Base-by-base conservation (phyloP, 2,888 invertebrate genomes). In the Heliconius cydno region DNA sequence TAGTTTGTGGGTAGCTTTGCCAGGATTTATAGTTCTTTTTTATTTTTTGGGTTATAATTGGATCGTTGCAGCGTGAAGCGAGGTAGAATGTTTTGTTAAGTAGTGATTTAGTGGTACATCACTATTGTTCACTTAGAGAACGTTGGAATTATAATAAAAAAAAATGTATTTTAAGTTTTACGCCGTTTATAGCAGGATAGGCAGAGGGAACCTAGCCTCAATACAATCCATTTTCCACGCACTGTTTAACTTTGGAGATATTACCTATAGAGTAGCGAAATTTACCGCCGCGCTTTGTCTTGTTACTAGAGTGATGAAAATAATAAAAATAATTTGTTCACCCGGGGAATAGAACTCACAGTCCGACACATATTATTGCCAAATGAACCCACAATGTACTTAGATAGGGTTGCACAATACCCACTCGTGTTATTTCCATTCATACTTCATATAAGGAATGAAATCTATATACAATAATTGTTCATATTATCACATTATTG, bases 401-500 rank as follows among this genome's bases (percentile, higher is more conserved):
- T 38, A 38, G 2, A 0, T 41, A 41, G 41, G 2, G 12, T 41
- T 41, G 22, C 52, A 52, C 52, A 52, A 7, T 3, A 2, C 41
- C 25, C n/a, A 22, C 12, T 70, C 2, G 2, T 9, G 15, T 46
- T 25, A 34, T 19, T 41, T 70, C 19, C 70, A 41, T 70, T 70
- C 41, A 70, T 41, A 41, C 46, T 25, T 25, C 41, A 25, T 46
- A 41, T 70, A 25, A 41, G n/a, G n/a, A 70, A 70, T 70, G 41
- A 46, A n/a, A 12, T 66, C 6, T 25, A 68, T 68, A 15, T 30
- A 13, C 19, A 74, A 41, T 60, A 28, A 65, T 66, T 68, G n/a
- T 60, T 66, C 15, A 68, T 3, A 70, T 70, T 57, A 60, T 41
- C 68, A 22, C 57, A 41, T 77, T 77, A 63, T 77, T 77, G 71